Base-by-base conservation (phyloP, 2,797 vertebrate species). In the Scolopax rusticola region DNA sequence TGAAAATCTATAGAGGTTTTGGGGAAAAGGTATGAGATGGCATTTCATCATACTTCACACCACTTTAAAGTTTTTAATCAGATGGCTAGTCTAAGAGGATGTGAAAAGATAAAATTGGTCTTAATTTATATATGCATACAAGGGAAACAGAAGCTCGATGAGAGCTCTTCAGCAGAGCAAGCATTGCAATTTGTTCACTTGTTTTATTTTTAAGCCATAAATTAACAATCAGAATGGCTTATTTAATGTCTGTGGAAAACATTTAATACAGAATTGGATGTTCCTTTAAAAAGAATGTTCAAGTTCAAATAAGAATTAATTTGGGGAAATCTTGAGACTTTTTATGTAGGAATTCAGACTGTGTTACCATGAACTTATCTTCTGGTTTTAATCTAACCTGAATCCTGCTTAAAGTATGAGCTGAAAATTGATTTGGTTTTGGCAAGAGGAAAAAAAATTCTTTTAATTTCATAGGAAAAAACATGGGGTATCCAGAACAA, bases 391-490 rank as follows among this genome's bases (percentile, higher is more conserved):
- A 88, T 77, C 19, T 84, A 56, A 73, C 45, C 16, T 61, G 30
- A 82, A 32, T 79, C 27, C 18, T 86, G 6, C 59, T 70, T 68
- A 15, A 83, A 77, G 6, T 90, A 36, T 33, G 8, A 79, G 40
- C 27, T 76, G 51, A 90, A 91, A 88, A 84, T 30, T 12, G 38
- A 43, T 67, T 33, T 81, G 11, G 33, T 77, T 9, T 51, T 64
- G n/a, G 11, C 18, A 24, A 57, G 6, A 15, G 32, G n/a, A 83
- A 91, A 73, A 17, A 30, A 9, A 4, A 3, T 28, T 61, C 30
- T 94, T 1, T 97, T 93, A 67, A 93, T 96, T 94, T 96, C 32
- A 19, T 65, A 98, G 98, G 95, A 94, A 96, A 89, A 97, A 83
- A 6, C 51, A 36, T 63, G 61, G 47, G 87, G 89, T 94, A 74